Evolutionary conservation across 2,888 invertebrate species (phyloP).

Genomic region (Amblyteles armatorius): DNA sequence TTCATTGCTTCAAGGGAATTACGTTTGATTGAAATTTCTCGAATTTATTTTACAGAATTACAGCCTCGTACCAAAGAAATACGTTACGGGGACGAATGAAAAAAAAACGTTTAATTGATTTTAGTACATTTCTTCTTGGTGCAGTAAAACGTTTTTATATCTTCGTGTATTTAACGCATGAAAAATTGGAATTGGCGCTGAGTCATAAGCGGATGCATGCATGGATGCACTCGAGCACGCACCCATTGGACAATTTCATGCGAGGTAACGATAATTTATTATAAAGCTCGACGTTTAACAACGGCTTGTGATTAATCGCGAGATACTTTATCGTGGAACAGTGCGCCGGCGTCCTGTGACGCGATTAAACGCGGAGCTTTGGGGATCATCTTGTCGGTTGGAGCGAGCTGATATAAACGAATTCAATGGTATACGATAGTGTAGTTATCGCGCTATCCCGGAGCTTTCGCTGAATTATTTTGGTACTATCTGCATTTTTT

Average conservation of each 20-base stretch:
- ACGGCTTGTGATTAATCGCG: conserved; percentile 30
- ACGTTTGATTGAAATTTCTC: too few species aligned
- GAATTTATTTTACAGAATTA: neutral
- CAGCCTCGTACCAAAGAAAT: neutral
- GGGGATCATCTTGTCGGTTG: conserved; percentile 43
- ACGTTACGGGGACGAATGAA: neutral
- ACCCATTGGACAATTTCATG: conserved; percentile 22
- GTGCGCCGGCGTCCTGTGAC: conserved; percentile 9
- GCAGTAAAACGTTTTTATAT: neutral
- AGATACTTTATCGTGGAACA: conserved; percentile 5
- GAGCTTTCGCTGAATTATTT: conserved; percentile 28
- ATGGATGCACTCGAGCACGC: neutral
- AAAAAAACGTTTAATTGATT: neutral
- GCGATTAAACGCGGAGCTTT: conserved; percentile 36
- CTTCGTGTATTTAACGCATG: neutral
- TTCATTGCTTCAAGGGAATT: too few species aligned
- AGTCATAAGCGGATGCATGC: conserved; percentile 5
- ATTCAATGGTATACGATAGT: neutral
- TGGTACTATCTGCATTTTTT: neutral
- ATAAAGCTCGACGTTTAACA: conserved; percentile 7
- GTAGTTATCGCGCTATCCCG: conserved; percentile 5
- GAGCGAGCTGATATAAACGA: conserved; percentile 4
- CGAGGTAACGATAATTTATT: conserved; percentile 36
- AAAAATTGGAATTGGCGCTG: neutral
- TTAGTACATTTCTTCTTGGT: neutral